Conservation (phyloP, 2,797 vertebrate genomes). For the Fistularia tabacaria region DNA sequence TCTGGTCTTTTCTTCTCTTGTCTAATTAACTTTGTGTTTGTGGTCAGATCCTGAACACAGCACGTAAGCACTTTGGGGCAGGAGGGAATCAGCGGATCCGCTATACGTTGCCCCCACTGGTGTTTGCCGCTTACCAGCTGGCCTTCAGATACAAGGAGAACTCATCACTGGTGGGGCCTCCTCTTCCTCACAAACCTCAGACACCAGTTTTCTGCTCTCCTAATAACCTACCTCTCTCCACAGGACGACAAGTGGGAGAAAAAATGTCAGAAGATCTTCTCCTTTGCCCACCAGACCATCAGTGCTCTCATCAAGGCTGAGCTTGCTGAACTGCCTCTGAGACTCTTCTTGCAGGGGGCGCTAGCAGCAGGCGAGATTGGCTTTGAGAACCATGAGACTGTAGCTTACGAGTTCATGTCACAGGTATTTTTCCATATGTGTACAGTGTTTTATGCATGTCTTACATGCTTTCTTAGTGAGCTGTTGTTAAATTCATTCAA, state of each 20-base stretch:
- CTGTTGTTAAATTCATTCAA: too few species aligned
- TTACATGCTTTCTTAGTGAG: neutral
- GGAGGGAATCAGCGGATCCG: constrained; percentile 97
- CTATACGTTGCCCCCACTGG: constrained; percentile 90
- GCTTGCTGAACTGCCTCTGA: constrained; percentile 90
- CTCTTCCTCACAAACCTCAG: neutral
- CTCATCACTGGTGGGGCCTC: constrained; percentile 76
- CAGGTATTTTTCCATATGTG: constrained; percentile 75
- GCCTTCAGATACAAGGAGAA: constrained; percentile 97
- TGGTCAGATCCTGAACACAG: constrained; percentile 91
- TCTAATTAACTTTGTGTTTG: constrained; percentile 1
- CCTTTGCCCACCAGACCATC: constrained; percentile 97
- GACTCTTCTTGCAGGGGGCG: constrained; percentile 96
- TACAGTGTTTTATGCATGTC: too few species aligned
- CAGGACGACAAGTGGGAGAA: constrained; percentile 99
- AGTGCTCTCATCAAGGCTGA: constrained; percentile 97
- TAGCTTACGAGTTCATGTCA: constrained; percentile 99
- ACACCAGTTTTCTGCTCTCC: neutral
- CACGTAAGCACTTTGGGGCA: constrained; percentile 96
- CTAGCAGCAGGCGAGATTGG: constrained; percentile 94
- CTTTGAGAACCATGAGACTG: constrained; percentile 97
- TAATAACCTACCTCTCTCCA: neutral
- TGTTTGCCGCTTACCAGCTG: constrained; percentile 95
- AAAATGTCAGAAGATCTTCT: constrained; percentile 99
- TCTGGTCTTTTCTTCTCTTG: neutral